phyloP scores from a whole-genome alignment of 2,113 vertebrate genomes.

The Hydrolagus affinis region DNA sequence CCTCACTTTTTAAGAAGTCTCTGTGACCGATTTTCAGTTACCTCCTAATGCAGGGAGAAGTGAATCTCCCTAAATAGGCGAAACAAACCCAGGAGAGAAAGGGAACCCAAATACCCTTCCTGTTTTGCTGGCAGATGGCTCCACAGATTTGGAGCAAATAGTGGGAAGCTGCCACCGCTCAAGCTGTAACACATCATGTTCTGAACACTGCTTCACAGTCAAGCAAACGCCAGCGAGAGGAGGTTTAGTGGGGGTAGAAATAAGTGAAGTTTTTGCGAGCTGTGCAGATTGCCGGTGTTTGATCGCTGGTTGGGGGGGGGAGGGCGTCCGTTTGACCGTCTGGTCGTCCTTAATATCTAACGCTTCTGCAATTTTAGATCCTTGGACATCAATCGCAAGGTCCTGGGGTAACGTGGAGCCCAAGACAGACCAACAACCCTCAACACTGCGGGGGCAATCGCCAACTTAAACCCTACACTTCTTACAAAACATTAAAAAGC shows the following conservation, averaged over 20 bases:
- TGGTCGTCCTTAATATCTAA: constrained; percentile 4
- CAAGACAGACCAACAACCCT: not conserved
- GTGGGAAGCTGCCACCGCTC: constrained; percentile 57
- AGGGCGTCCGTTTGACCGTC: not conserved
- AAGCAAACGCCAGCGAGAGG: constrained; percentile 44
- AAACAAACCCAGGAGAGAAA: constrained; percentile 64
- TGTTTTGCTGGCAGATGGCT: constrained; percentile 79
- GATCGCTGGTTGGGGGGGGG: accelerated
- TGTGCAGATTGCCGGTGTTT: constrained; percentile 6
- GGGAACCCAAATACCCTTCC: constrained; percentile 73
- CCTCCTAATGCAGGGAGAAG: constrained; percentile 60
- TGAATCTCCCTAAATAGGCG: constrained; percentile 68
- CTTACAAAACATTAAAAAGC: too few relatives aligned
- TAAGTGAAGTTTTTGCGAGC: constrained; percentile 37
- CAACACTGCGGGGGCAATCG: not conserved
- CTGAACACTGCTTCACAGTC: constrained; percentile 41
- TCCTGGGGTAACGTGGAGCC: not conserved
- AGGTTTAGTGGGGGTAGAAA: constrained; percentile 51
- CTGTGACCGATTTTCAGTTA: constrained; percentile 52
- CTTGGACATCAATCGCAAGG: not conserved
- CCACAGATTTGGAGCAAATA: constrained; percentile 62
- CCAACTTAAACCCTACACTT: not conserved
- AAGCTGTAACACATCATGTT: constrained; percentile 52
- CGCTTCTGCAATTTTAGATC: not conserved
- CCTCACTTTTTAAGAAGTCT: constrained; percentile 60